These are phyloP conservation scores for Elegia similella DNA, from an alignment of 2,888 invertebrate genomes.

Conservation along the genomic window DNA sequence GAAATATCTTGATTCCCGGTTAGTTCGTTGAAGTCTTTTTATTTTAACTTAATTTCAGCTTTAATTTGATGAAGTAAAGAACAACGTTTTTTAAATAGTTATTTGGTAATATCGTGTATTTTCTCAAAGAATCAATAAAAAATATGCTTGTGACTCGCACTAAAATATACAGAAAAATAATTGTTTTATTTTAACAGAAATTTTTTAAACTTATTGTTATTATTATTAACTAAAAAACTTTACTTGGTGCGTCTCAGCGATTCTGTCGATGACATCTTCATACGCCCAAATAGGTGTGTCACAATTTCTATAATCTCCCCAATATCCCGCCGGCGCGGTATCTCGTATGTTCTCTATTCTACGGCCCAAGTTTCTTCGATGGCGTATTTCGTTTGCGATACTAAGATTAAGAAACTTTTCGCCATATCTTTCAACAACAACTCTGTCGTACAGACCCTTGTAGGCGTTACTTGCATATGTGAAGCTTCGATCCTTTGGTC, in stretches of 20 bases:
- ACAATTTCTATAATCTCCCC: constrained; percentile 91
- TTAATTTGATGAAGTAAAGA: too few relatives aligned
- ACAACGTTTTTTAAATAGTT: too few relatives aligned
- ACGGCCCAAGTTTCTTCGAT: constrained; percentile 25
- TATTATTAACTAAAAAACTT: constrained; percentile 14
- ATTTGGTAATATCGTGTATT: too few relatives aligned
- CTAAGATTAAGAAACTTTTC: constrained; percentile 48
- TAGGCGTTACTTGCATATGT: constrained; percentile 36
- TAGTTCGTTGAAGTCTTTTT: too few relatives aligned
- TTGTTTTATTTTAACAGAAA: too few relatives aligned
- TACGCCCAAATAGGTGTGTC: constrained; percentile 88
- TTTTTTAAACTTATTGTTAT: too few relatives aligned
- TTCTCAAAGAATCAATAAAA: too few relatives aligned
- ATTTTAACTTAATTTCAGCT: too few relatives aligned
- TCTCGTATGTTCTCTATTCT: constrained; percentile 23
- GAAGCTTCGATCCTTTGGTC: constrained; percentile 46
- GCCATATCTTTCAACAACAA: constrained; percentile 42
- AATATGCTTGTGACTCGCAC: too few relatives aligned
- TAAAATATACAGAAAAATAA: too few relatives aligned
- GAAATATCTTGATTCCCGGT: too few relatives aligned
- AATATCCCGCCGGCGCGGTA: constrained; percentile 84
- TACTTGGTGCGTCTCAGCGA: constrained; percentile 78
- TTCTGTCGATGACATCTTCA: constrained; percentile 84
- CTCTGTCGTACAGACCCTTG: constrained; percentile 43
- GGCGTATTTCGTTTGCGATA: constrained; percentile 39